Percentiles rank a stretch among this genome's conserved stretches.
phyloP scores from a whole-genome alignment of 1,140 invertebrate genomes.

The Pomacea maculata region DNA sequence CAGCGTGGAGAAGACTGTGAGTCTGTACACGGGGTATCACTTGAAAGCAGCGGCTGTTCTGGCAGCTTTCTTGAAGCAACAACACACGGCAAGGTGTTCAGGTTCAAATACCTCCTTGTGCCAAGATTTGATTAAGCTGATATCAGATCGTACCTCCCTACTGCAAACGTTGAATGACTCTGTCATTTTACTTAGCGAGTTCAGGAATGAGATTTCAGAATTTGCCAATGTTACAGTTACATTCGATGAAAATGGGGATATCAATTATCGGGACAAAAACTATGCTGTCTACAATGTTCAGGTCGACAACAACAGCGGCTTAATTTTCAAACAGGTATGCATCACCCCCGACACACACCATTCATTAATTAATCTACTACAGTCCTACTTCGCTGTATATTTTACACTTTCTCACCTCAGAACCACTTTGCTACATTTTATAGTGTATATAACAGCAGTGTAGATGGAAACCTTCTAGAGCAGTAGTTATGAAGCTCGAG shows the following conservation, averaged over 20 bases:
- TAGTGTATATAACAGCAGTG: not conserved
- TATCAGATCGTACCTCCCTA: not conserved
- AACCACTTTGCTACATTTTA: not conserved
- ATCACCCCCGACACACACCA: not conserved
- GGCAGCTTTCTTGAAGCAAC: not conserved
- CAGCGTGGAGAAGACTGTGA: not conserved
- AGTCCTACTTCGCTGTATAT: not conserved
- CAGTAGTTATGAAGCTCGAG: too few relatives aligned
- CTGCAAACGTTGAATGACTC: not conserved
- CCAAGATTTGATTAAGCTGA: not conserved
- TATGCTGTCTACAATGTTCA: not conserved
- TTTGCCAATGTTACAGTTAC: not conserved
- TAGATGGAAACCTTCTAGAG: not conserved
- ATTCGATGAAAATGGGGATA: not conserved
- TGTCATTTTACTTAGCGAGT: not conserved
- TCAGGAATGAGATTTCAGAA: not conserved
- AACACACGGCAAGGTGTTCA: not conserved
- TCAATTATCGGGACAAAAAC: not conserved
- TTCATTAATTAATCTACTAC: not conserved
- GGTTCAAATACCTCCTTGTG: not conserved
- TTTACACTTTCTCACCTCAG: not conserved
- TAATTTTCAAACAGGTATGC: not conserved
- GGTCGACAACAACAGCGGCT: not conserved
- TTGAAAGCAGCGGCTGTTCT: conserved; percentile 12
- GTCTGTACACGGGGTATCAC: not conserved